These are phyloP conservation scores for Spongilla lacustris DNA, from an alignment of 37 sponge, comb jelly and placozoan genomes.

Conservation along the genomic window DNA sequence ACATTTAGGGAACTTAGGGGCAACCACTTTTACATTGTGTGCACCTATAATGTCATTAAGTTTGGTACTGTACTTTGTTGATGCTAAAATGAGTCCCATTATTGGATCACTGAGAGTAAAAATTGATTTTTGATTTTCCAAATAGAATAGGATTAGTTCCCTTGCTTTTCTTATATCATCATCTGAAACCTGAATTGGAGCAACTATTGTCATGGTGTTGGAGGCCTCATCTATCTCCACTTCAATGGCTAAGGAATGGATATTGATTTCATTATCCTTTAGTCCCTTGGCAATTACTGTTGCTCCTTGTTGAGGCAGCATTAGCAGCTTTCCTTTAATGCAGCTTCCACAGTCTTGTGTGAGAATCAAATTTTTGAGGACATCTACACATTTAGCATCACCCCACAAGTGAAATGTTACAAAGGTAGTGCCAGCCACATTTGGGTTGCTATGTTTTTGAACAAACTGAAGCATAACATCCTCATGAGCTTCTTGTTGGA, in stretches of 20 bases:
- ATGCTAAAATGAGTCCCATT: neutral
- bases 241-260: neutral
- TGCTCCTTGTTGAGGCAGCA: neutral
- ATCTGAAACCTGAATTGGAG: neutral
- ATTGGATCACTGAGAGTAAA: neutral
- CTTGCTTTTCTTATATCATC: neutral
- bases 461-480: constrained; percentile 37
- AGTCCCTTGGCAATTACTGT: neutral
- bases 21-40: neutral
- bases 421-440: neutral
- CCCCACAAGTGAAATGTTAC: neutral
- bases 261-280: neutral
- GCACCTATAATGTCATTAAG: neutral
- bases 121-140: neutral
- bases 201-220: neutral
- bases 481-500: constrained; percentile 10
- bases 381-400: neutral
- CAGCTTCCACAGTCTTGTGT: neutral
- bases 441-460: neutral
- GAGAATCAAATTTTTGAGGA: neutral
- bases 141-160: neutral
- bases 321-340: neutral
- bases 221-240: neutral
- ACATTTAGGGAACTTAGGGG: neutral
- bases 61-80: neutral